Conservation (phyloP, 2,797 vertebrate species). For the Poecilia velifera region DNA sequence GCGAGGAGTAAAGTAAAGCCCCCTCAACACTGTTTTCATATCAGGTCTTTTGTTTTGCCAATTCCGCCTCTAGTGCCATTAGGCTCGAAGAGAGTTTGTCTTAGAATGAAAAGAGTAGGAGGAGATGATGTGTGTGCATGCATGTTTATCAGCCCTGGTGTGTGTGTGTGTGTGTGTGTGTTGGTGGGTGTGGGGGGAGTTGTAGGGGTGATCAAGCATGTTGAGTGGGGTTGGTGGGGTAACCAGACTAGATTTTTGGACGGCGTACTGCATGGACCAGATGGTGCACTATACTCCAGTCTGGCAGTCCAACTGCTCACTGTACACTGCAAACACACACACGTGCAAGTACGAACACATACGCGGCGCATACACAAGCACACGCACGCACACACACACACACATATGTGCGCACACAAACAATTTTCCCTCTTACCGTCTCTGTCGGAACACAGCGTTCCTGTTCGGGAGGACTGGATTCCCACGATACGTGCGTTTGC, state of each 20-base stretch:
- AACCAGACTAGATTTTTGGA: conserved; percentile 98
- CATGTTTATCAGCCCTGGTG: conserved; percentile 35
- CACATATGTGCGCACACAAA: conserved; percentile 15
- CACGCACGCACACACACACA: neutral
- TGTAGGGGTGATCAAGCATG: conserved; percentile 73
- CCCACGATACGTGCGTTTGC: conserved; percentile 74
- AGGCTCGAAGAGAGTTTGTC: conserved; percentile 69
- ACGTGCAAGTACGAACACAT: conserved; percentile 61
- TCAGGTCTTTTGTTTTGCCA: conserved; percentile 74
- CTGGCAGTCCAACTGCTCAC: conserved; percentile 97
- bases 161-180: conserved; percentile 2
- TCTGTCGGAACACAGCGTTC: conserved; percentile 75
- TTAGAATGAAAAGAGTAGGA: conserved; percentile 69
- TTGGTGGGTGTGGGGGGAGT: conserved; percentile 37
- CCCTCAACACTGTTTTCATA: conserved; percentile 69
- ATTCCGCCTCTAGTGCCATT: conserved; percentile 71
- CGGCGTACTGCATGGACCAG: conserved; percentile 91
- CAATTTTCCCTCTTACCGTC: conserved; percentile 65
- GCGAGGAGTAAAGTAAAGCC: conserved; percentile 52
- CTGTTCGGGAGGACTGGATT: conserved; percentile 70
- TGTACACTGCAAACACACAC: conserved; percentile 70
- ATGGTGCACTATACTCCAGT: conserved; percentile 96
- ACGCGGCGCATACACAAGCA: conserved; percentile 20
- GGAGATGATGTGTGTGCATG: conserved; percentile 57
- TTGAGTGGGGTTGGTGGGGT: conserved; percentile 77